Evolutionary conservation across 2,888 invertebrate species (phyloP).

Genomic region (Megalurothrips usitatus): DNA sequence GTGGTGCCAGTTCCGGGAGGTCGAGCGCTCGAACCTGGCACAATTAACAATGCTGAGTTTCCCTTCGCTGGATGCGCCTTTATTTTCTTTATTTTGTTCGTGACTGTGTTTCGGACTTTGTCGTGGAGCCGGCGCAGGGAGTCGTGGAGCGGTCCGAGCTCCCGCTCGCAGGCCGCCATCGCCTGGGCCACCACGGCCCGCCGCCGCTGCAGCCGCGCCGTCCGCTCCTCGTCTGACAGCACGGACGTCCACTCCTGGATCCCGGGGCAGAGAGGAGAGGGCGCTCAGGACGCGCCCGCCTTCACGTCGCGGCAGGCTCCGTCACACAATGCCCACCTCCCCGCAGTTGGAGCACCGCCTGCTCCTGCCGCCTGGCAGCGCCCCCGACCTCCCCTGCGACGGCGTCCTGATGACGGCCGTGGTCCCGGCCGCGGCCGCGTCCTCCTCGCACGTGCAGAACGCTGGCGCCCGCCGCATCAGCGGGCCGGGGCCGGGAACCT

Average conservation of each 20-base stretch:
- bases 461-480: not conserved
- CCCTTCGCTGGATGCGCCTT: no score
- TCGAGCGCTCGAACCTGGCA: not conserved
- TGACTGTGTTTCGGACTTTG: not conserved
- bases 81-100: not conserved
- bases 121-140: not conserved
- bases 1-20: not conserved
- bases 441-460: conserved; percentile 7
- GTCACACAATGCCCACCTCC: not conserved
- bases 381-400: not conserved
- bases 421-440: not conserved
- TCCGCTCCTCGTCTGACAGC: not conserved
- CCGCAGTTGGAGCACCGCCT: conserved; percentile 10
- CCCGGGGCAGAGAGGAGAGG: not conserved
- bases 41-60: no score
- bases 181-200: not conserved
- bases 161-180: conserved; percentile 5
- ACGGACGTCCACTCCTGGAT: not conserved
- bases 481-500: not conserved
- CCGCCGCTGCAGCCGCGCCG: not conserved
- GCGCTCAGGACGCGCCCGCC: not conserved
- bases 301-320: not conserved
- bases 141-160: not conserved
- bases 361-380: not conserved
- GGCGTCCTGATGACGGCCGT: not conserved